Base-by-base conservation (phyloP, 2,888 invertebrate species). In the Eudemis profundana region DNA sequence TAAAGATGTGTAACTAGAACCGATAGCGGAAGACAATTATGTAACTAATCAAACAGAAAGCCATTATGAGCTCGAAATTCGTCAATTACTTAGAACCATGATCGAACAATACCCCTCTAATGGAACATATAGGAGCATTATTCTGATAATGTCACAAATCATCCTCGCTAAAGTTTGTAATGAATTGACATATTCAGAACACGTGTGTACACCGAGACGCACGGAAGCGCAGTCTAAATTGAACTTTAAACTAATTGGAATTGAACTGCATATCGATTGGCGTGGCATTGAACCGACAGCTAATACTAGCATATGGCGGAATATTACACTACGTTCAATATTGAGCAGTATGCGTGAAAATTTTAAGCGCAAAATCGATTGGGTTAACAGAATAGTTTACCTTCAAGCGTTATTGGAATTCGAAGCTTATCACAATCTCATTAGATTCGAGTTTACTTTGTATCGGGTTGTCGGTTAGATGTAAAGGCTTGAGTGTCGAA, bases 131-230 rank as follows among this genome's bases (percentile, higher is more conserved):
- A 89, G 87, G 88, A 79, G 81, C 84, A 82, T 85, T 89, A 87
- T 90, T 83, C 81, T 84, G 83, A 88, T 89, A 89, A 88, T 87
- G 90, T 90, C 90, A 90, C 90, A 90, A 90, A 91, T 90, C 90
- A 90, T 91, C 89, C 83, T 78, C 82, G 79, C 66, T 87, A 86
- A 91, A 91, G 88, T 91, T 90, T 89, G 84, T 91, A 90, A 91
- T 90, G 89, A 90, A 91, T 90, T 91, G 91, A 90, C 89, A 87
- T 89, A 91, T 91, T 90, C 90, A 78, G 78, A 84, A 88, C 91
- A 91, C 89, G 89, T 90, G 91, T 78, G 81, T 76, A 68, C 67
- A 75, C 75, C 66, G 67, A 53, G 63, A 62, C 51, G 38, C 15
- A 5, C 21, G n/a, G 12, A n/a, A 7, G 10, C 4, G 47, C 73